phyloP scores from a whole-genome alignment of 2,113 vertebrate species.

The Alosa alosa region DNA sequence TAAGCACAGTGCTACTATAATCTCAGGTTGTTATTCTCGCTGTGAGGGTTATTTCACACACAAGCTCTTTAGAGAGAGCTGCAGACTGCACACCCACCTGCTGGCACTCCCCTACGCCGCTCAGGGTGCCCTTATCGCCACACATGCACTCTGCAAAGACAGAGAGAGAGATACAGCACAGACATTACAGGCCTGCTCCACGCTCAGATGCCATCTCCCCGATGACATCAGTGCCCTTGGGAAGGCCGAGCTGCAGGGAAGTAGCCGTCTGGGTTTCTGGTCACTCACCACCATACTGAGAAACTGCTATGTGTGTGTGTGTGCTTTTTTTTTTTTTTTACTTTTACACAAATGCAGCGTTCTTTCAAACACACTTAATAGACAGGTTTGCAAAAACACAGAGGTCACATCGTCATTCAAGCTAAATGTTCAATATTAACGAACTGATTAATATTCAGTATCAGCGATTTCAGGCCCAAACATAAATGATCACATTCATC shows the following conservation, averaged over 20 bases:
- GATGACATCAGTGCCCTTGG: neutral
- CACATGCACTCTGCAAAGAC: slow-evolving; percentile 82
- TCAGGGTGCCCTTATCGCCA: slow-evolving; percentile 81
- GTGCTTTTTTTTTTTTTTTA: no score
- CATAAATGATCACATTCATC: no score
- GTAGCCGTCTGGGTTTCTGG: neutral
- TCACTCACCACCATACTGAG: neutral
- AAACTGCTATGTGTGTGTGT: neutral
- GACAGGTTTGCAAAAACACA: neutral
- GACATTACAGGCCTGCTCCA: neutral
- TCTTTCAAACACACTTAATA: neutral
- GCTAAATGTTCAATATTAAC: no score
- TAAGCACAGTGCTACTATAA: neutral
- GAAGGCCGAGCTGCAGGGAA: neutral
- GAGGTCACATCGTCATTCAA: neutral
- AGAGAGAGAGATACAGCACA: neutral
- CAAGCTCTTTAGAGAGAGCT: neutral
- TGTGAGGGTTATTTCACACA: neutral
- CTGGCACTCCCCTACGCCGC: slow-evolving; percentile 82
- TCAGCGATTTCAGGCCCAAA: no score
- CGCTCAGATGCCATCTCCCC: neutral
- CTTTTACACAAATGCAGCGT: neutral
- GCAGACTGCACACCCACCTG: slow-evolving; percentile 74
- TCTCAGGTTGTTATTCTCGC: neutral
- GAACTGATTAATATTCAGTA: no score